Conservation (phyloP, 2,113 vertebrate genomes). For the Bettongia penicillata region DNA sequence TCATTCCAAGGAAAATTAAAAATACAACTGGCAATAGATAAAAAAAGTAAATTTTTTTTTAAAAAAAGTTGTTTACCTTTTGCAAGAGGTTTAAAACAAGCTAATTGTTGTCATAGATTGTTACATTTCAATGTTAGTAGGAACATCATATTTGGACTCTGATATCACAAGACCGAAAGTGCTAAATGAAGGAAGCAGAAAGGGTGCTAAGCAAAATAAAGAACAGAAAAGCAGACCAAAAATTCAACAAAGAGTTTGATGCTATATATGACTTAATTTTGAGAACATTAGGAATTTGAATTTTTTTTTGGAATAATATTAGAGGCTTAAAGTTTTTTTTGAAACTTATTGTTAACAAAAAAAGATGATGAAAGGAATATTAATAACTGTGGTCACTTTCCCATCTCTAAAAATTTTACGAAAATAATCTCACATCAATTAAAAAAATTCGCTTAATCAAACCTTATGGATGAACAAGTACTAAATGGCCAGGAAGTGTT, state of each 20-base stretch:
- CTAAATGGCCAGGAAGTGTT: background rate
- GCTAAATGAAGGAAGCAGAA: background rate
- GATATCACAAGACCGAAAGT: background rate
- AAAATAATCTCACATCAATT: background rate
- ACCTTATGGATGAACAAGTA: background rate
- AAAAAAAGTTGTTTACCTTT: background rate
- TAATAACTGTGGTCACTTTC: background rate
- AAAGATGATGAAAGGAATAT: background rate
- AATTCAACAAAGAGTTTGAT: background rate
- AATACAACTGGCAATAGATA: background rate
- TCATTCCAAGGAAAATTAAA: background rate
- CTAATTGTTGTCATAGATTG: background rate
- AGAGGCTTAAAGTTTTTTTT: background rate
- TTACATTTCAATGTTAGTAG: background rate
- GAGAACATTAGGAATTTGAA: background rate
- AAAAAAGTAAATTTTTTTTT: background rate
- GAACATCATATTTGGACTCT: background rate
- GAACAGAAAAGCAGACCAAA: background rate
- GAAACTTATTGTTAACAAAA: background rate
- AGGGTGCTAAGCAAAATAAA: background rate
- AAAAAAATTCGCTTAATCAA: background rate
- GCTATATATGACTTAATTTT: background rate
- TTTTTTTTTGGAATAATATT: background rate
- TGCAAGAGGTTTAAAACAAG: background rate
- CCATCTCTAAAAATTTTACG: background rate